Percentiles rank a stretch among this genome's conserved stretches.
Evolutionary conservation across 2,797 vertebrate species (phyloP).

Genomic region (Sebastes kiyomatsui): DNA sequence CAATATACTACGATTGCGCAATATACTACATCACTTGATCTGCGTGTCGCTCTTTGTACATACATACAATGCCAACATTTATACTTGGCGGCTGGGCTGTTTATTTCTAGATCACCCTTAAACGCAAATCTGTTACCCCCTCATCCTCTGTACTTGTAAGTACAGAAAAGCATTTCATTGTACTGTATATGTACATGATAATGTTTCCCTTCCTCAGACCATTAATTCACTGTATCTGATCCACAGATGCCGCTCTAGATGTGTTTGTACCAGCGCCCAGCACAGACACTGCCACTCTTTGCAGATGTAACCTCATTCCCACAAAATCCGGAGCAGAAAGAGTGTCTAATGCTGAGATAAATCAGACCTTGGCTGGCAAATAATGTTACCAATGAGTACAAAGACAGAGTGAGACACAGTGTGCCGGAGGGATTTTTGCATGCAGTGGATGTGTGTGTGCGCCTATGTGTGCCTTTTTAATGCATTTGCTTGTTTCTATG

Average conservation of each 20-base stretch:
- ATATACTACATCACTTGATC: neutral
- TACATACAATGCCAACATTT: neutral
- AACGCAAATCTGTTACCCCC: neutral
- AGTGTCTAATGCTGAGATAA: slow-evolving; percentile 37
- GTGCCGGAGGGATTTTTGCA: slow-evolving; percentile 52
- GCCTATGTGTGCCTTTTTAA: slow-evolving; percentile 21
- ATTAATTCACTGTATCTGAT: neutral
- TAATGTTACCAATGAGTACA: slow-evolving; percentile 49
- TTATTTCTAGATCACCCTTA: neutral
- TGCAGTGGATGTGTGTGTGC: slow-evolving; percentile 24
- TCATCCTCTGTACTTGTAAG: neutral
- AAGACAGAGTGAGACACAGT: slow-evolving; percentile 33
- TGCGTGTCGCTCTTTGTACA: neutral
- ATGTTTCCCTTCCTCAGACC: neutral
- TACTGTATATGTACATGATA: neutral
- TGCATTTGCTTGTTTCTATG: slow-evolving; percentile 46
- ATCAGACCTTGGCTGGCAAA: slow-evolving; percentile 59
- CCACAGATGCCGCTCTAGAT: neutral
- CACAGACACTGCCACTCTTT: neutral
- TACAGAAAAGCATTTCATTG: neutral
- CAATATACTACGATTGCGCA: neutral
- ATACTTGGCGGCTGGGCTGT: neutral
- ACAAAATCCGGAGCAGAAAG: slow-evolving; percentile 11
- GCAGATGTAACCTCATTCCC: slow-evolving; percentile 35
- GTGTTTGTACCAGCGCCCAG: neutral